Evolutionary conservation across 2,113 vertebrate species (phyloP).

Genomic region (Furnarius figulus): DNA sequence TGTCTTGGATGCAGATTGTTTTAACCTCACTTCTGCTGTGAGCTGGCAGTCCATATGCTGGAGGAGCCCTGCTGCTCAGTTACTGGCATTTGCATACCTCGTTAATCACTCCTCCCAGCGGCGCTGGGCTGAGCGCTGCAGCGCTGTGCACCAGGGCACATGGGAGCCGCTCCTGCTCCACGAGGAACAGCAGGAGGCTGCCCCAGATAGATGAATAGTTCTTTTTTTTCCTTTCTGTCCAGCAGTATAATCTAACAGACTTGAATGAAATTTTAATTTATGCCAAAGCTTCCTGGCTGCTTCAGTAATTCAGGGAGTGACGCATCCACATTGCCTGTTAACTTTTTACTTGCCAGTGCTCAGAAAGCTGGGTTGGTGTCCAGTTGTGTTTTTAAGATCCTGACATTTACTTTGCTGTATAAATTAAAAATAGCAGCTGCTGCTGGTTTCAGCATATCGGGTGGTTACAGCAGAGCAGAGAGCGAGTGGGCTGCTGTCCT

Average conservation of each 20-base stretch:
- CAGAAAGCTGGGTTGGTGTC: background rate
- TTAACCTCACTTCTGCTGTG: background rate
- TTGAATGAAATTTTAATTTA: background rate
- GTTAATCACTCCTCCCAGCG: background rate
- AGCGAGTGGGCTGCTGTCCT: background rate
- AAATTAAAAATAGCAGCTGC: slow-evolving; percentile 58
- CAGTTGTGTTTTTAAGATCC: background rate
- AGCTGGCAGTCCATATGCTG: background rate
- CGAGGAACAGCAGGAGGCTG: background rate
- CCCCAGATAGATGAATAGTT: slow-evolving; percentile 15
- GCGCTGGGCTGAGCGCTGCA: background rate
- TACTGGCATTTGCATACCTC: background rate
- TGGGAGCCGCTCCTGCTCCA: background rate
- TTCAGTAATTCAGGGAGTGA: background rate
- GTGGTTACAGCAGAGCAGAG: background rate
- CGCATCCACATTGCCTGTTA: rapidly evolving
- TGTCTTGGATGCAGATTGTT: background rate
- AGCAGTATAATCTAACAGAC: background rate
- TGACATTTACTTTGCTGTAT: slow-evolving; percentile 3
- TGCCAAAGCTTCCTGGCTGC: background rate
- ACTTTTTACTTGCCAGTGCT: background rate
- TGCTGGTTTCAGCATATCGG: background rate
- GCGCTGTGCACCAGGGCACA: background rate
- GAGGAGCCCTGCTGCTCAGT: background rate
- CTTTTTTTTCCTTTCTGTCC: background rate